phyloP scores from a whole-genome alignment of 37 sponge, comb jelly and placozoan genomes.

The Chondrilla cf. caribensis region DNA sequence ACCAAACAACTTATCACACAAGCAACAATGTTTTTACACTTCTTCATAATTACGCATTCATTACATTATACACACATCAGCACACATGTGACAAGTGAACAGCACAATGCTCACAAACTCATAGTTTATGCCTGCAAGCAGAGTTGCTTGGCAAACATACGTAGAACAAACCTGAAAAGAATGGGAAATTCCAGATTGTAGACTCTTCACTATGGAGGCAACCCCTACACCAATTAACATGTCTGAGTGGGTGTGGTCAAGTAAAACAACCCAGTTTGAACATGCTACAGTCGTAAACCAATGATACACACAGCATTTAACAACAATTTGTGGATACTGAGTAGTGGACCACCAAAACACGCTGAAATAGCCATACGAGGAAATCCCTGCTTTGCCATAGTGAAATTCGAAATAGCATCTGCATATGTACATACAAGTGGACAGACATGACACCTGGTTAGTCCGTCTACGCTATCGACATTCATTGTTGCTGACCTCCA shows the following conservation, averaged over 20 bases:
- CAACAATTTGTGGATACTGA: constrained; percentile 92
- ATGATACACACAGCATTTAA: too few relatives aligned
- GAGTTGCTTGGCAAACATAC: too few relatives aligned
- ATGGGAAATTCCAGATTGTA: neutral
- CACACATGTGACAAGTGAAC: too few relatives aligned
- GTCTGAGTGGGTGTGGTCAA: constrained; percentile 33
- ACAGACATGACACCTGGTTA: neutral
- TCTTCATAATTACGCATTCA: too few relatives aligned
- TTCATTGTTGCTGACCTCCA: constrained; percentile 60
- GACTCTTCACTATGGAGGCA: constrained; percentile 56
- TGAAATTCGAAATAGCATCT: constrained; percentile 93
- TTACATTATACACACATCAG: too few relatives aligned
- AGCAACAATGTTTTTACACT: too few relatives aligned
- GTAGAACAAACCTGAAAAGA: constrained; percentile 2
- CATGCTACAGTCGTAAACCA: too few relatives aligned
- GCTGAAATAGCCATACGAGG: constrained; percentile 97
- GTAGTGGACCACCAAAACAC: constrained; percentile 94
- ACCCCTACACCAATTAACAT: constrained; percentile 87
- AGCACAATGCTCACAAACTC: too few relatives aligned
- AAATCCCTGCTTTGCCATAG: constrained; percentile 95
- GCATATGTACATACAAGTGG: neutral
- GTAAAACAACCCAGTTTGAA: too few relatives aligned
- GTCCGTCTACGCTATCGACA: neutral
- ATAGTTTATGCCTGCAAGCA: too few relatives aligned
- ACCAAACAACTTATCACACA: too few relatives aligned